These are phyloP conservation scores for Dissostichus mawsoni DNA, from an alignment of 2,113 vertebrate genomes.

Conservation along the genomic window DNA sequence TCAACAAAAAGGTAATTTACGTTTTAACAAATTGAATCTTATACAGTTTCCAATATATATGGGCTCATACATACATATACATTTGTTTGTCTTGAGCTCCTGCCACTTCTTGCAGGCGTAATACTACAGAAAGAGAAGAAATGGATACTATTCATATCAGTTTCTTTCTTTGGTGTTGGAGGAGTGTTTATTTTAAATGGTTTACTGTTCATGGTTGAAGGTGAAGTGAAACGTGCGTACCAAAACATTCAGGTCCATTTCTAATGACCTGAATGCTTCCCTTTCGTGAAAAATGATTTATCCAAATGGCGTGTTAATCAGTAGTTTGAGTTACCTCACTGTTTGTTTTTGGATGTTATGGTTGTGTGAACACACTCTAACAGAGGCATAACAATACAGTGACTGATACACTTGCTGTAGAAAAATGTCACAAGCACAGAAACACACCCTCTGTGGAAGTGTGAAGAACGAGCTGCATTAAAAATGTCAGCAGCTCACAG, in stretches of 20 bases:
- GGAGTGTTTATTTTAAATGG: not conserved
- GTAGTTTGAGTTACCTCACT: constrained; percentile 48
- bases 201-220: constrained; percentile 11
- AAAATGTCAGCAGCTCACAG: constrained; percentile 10
- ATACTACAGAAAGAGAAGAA: not conserved
- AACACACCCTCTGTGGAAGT: not conserved
- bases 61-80: constrained; percentile 28
- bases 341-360: constrained; percentile 68
- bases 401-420: constrained; percentile 17
- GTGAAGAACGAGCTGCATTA: not conserved
- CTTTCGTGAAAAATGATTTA: constrained; percentile 46
- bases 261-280: constrained; percentile 12
- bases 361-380: constrained; percentile 41
- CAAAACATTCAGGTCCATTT: not conserved
- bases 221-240: not conserved
- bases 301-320: constrained; percentile 57
- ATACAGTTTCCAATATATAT: constrained; percentile 31
- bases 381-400: constrained; percentile 7
- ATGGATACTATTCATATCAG: not conserved
- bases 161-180: constrained; percentile 17
- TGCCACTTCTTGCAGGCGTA: constrained; percentile 36
- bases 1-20: constrained; percentile 14
- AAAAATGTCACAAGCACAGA: constrained; percentile 23
- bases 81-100: constrained; percentile 53
- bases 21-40: constrained; percentile 51